These are phyloP conservation scores for Tapera naevia DNA, from an alignment of 2,797 vertebrate species.

Conservation along the genomic window DNA sequence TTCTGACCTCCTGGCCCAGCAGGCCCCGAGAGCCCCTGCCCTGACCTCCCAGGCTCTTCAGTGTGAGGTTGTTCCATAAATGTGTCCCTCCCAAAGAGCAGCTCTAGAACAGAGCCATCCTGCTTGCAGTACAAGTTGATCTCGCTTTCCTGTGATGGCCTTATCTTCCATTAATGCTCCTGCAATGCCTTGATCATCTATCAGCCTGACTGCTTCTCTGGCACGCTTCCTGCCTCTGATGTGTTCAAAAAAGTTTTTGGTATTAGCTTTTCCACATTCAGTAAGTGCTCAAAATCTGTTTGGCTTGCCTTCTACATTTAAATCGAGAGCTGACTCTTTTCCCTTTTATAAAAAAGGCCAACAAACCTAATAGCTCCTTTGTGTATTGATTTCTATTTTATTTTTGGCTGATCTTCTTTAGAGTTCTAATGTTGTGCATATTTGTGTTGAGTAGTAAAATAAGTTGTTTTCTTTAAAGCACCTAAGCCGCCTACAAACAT, in stretches of 20 bases:
- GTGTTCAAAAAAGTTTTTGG: not conserved
- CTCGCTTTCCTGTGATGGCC: not conserved
- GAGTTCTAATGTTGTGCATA: not conserved
- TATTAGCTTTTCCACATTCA: constrained; percentile 1
- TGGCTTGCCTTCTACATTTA: not conserved
- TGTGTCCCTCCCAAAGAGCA: not conserved
- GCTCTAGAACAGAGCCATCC: too few relatives aligned
- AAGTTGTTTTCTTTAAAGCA: constrained; percentile 9
- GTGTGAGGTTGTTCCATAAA: not conserved
- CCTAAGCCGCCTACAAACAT: not conserved
- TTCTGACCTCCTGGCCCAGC: not conserved
- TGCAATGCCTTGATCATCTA: constrained; percentile 14
- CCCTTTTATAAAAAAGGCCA: too few relatives aligned
- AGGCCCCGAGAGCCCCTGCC: not conserved
- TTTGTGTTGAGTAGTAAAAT: constrained; percentile 19
- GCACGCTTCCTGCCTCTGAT: constrained; percentile 36
- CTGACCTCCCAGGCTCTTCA: not conserved
- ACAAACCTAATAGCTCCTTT: constrained; percentile 5
- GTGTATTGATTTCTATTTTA: not conserved
- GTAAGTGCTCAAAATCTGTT: not conserved
- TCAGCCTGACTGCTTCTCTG: constrained; percentile 39
- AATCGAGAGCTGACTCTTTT: not conserved
- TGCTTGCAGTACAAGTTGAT: not conserved
- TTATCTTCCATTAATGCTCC: constrained; percentile 35
- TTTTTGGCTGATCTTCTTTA: not conserved